phyloP scores from a whole-genome alignment of 2,888 invertebrate genomes.

The Calliopum simillimum region DNA sequence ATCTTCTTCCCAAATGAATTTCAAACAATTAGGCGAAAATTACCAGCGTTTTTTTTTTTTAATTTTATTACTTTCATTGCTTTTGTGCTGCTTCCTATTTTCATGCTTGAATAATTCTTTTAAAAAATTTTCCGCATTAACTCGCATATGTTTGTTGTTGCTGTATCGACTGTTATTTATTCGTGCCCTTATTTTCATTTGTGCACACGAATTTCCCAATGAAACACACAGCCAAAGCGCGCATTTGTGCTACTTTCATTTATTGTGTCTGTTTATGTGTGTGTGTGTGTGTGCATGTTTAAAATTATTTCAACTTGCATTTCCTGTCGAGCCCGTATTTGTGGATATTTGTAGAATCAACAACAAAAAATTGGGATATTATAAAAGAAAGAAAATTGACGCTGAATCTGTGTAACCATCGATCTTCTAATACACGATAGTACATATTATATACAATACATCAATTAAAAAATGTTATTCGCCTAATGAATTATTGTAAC shows the following conservation, averaged over 20 bases:
- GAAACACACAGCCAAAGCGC: neutral
- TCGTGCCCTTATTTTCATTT: slow-evolving; percentile 11
- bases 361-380: neutral
- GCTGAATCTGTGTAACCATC: too few relatives aligned
- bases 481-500: too few relatives aligned
- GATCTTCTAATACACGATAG: too few relatives aligned
- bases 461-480: too few relatives aligned
- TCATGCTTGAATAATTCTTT: neutral
- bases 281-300: neutral
- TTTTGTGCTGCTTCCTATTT: neutral
- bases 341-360: neutral
- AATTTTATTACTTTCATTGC: too few relatives aligned
- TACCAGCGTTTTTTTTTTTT: too few relatives aligned
- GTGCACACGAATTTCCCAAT: slow-evolving; percentile 6
- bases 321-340: slow-evolving; percentile 20
- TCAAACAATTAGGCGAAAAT: too few relatives aligned
- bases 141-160: neutral
- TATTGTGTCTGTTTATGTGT: too few relatives aligned
- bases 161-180: neutral
- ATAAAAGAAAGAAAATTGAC: too few relatives aligned
- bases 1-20: too few relatives aligned
- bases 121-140: neutral
- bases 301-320: slow-evolving; percentile 3
- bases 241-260: slow-evolving; percentile 8
- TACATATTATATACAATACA: too few relatives aligned